Conservation (phyloP, 2,113 vertebrate genomes). For the Zonotrichia leucophrys region DNA sequence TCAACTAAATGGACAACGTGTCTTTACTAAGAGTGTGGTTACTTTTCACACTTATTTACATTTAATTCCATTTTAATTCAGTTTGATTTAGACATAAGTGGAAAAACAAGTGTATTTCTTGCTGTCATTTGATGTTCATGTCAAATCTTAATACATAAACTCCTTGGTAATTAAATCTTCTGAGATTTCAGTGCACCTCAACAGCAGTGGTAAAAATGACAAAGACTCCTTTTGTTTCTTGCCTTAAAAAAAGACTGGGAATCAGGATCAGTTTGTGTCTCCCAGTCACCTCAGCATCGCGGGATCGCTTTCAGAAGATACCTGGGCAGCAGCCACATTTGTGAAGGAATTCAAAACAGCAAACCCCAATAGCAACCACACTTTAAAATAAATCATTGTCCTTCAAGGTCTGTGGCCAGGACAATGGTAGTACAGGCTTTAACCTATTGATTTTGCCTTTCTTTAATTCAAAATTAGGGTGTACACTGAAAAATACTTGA, state of each 20-base stretch:
- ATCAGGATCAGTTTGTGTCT: not conserved
- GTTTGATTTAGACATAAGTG: not conserved
- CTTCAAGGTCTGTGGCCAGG: not conserved
- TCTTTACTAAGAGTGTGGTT: not conserved
- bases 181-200: not conserved
- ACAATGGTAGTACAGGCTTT: not conserved
- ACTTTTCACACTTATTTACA: not conserved
- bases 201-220: not conserved
- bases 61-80: not conserved
- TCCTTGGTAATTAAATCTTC: not conserved
- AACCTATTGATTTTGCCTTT: not conserved
- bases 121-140: not conserved
- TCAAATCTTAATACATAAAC: not conserved
- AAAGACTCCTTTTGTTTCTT: not conserved
- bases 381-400: not conserved
- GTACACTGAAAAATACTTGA: not conserved
- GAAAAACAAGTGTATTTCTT: not conserved
- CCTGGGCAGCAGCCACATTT: not conserved
- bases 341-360: not conserved
- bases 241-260: not conserved
- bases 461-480: not conserved
- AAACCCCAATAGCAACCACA: not conserved
- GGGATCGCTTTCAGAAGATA: fast-evolving
- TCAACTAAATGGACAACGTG: not conserved
- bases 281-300: fast-evolving